Base-by-base conservation (phyloP, 2,888 invertebrate species). In the Agriopis marginaria region DNA sequence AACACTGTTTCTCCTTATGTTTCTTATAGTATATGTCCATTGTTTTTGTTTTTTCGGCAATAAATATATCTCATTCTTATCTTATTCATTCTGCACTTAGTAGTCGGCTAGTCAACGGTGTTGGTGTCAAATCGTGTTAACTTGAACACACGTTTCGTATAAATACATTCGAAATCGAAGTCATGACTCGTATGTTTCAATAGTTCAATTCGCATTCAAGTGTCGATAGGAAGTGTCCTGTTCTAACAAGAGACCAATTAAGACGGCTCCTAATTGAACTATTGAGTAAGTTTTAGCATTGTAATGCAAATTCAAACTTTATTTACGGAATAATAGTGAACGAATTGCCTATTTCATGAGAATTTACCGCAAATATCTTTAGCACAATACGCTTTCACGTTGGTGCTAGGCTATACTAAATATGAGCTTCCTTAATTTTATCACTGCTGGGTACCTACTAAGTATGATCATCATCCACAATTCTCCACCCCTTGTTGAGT, bases 31-130 rank as follows among this genome's bases (percentile, higher is more conserved):
- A n/a, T n/a, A n/a, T n/a, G n/a, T n/a, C n/a, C n/a, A n/a, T n/a
- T n/a, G n/a, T n/a, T n/a, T n/a, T n/a, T n/a, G n/a, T n/a, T n/a
- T n/a, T n/a, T n/a, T n/a, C n/a, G n/a, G n/a, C n/a, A n/a, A n/a
- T n/a, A n/a, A n/a, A n/a, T n/a, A n/a, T n/a, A n/a, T n/a, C n/a
- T n/a, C n/a, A n/a, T n/a, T n/a, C n/a, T n/a, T n/a, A n/a, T n/a
- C n/a, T n/a, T n/a, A n/a, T n/a, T n/a, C n/a, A n/a, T n/a, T n/a
- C n/a, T 54, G n/a, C 54, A 1, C 12, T 11, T 56, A 12, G 56
- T 67, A 67, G 56, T 64, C 68, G 39, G 51, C 64, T 71, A 82
- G 79, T 80, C 79, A 80, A 79, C 81, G 77, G 74, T 75, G 75
- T 79, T 75, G 64, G 74, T 79, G 79, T 80, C 79, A 75, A 77